Base-by-base conservation (phyloP, 2,797 vertebrate species). In the Neopelma chrysocephalum region DNA sequence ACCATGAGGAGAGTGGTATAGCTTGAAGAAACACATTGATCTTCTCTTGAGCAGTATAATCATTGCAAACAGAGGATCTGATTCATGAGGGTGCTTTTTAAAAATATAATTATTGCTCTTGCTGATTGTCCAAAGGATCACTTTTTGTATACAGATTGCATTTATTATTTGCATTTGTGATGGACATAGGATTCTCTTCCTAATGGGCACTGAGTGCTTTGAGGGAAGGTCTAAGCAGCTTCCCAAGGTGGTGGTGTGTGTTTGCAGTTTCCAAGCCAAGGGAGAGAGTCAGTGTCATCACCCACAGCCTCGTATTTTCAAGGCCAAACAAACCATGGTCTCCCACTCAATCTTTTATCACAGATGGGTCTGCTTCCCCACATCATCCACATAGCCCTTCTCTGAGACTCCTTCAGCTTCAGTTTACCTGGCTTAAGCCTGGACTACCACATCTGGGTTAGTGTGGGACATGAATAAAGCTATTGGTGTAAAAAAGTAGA, bases 251-350 rank as follows among this genome's bases (percentile, higher is more conserved):
- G 14, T 15, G 61, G 11, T 45, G 29, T 32, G 78, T 2, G 2
- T 23, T 48, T 2, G 4, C 62, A 47, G 31, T 61, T 72, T 36
- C 75, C 40, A 51, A 47, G 48, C 15, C 0, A 2, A 31, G 10
- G 42, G 6, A 69, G 7, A 57, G 11, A 11, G 17, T 8, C 54
- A 43, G 3, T 1, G 1, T 7, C 56, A 36, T 66, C 43, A 50
- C 43, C 38, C 29, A 0, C 0, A 3, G 58, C 22, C 45, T 82
- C 18, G 15, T 31, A 15, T 25, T 19, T 72, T 20, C 23, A 6
- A 34, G 34, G 42, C n/a, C 56, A 51, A 38, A 12, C 43, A 45
- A 27, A 26, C 15, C 29, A 58, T 22, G 15, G 1, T 50, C 14
- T 68, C 50, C 22, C 25, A 3, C 12, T 23, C 9, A n/a, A n/a